A percentile compares a stretch with the other conserved stretches of the same genome.
These are phyloP conservation scores for Ibidorhyncha struthersii DNA, from an alignment of 2,113 vertebrate species.

Conservation along the genomic window DNA sequence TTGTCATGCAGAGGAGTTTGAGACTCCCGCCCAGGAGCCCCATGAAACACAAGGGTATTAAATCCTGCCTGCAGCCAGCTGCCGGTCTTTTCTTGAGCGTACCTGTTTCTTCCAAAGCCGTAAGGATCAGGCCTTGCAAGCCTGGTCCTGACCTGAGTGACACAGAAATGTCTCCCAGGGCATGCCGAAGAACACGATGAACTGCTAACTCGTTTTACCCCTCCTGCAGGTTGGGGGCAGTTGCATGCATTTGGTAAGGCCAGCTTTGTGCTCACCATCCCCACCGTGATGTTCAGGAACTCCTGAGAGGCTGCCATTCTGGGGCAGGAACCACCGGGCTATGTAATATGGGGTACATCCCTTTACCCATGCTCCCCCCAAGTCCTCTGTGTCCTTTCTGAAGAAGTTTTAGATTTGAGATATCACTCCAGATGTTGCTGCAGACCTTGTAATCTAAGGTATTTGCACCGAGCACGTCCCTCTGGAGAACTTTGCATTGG, in stretches of 20 bases:
- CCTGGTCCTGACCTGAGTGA: conserved; percentile 24
- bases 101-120: conserved; percentile 1
- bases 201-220: neutral
- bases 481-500: neutral
- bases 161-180: neutral
- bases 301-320: neutral
- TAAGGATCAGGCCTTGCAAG: conserved; percentile 15
- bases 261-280: neutral
- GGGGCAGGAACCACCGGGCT: neutral
- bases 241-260: neutral
- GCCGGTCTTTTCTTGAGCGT: conserved; percentile 19
- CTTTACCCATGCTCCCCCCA: neutral
- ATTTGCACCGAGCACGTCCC: neutral
- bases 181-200: neutral
- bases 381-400: neutral
- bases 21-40: neutral
- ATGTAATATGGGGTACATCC: neutral
- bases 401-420: neutral
- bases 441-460: neutral
- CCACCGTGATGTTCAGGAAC: neutral
- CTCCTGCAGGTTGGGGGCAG: neutral
- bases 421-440: neutral
- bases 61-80: neutral
- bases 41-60: neutral
- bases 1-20: conserved; percentile 12